phyloP scores from a whole-genome alignment of 2,113 vertebrate genomes.

The Grammomys surdaster region DNA sequence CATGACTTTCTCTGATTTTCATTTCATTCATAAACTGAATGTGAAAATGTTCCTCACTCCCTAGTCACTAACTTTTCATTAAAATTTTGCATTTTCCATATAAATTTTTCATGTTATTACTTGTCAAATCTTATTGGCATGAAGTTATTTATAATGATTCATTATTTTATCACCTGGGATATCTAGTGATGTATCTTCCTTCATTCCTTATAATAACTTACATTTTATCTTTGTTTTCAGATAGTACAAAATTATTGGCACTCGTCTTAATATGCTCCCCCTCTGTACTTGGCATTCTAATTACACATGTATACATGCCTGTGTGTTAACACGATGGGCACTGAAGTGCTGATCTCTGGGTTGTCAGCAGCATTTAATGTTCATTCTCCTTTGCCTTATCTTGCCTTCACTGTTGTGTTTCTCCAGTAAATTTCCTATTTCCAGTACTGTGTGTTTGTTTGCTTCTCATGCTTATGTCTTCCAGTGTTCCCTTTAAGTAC shows the following conservation, averaged over 20 bases:
- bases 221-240: neutral
- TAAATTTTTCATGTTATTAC: neutral
- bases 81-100: neutral
- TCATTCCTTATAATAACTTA: neutral
- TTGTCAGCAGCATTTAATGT: neutral
- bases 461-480: neutral
- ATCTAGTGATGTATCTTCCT: neutral
- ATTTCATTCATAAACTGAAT: neutral
- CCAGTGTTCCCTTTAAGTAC: constrained; percentile 6
- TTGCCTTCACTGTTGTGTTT: neutral
- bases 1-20: neutral
- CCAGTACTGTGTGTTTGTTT: neutral
- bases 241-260: neutral
- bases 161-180: neutral
- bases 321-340: neutral
- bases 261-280: neutral
- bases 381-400: neutral
- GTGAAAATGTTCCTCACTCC: neutral
- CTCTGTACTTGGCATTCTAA: neutral
- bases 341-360: neutral
- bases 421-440: constrained; percentile 15
- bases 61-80: neutral
- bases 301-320: neutral
- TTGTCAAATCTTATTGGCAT: neutral
- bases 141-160: neutral